Conservation (phyloP, 1,140 invertebrate genomes). For the Asobara japonica region DNA sequence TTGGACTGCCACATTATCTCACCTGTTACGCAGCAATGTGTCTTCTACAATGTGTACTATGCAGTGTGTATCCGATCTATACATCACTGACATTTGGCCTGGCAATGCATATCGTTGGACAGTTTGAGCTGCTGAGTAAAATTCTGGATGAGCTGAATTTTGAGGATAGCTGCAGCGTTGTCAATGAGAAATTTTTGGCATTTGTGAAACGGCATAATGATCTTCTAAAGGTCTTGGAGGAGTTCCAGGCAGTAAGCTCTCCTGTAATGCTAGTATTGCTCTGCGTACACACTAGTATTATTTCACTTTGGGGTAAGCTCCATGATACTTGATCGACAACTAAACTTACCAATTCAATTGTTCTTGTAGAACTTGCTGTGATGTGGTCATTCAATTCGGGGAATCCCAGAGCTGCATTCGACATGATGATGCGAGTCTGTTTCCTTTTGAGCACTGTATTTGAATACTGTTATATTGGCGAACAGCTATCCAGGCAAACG, state of each 20-base stretch:
- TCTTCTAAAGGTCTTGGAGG: slow-evolving; percentile 14
- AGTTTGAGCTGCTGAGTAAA: slow-evolving; percentile 26
- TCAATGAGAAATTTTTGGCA: neutral
- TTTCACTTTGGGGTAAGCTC: slow-evolving; percentile 27
- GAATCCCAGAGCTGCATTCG: neutral
- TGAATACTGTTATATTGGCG: slow-evolving; percentile 33
- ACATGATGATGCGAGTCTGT: neutral
- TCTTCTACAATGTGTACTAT: slow-evolving; percentile 1
- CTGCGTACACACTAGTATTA: slow-evolving; percentile 5
- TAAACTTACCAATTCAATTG: neutral
- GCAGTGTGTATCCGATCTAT: slow-evolving; percentile 20
- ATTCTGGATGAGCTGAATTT: slow-evolving; percentile 20
- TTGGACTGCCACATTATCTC: slow-evolving; percentile 6
- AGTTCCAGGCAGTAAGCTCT: slow-evolving; percentile 24
- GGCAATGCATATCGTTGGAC: slow-evolving; percentile 34
- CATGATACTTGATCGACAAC: no score
- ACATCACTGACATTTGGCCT: slow-evolving; percentile 31
- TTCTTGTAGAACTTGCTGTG: neutral
- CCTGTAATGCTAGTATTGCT: slow-evolving; percentile 23
- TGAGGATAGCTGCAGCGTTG: neutral
- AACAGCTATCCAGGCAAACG: slow-evolving; percentile 10
- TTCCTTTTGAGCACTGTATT: slow-evolving; percentile 25
- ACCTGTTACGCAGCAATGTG: slow-evolving; percentile 4
- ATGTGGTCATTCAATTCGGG: neutral
- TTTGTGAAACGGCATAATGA: slow-evolving; percentile 24